Evolutionary conservation across 1,140 invertebrate species (phyloP), one percentile per base, ranked within the genome.

Genomic region (Portunus trituberculatus): DNA sequence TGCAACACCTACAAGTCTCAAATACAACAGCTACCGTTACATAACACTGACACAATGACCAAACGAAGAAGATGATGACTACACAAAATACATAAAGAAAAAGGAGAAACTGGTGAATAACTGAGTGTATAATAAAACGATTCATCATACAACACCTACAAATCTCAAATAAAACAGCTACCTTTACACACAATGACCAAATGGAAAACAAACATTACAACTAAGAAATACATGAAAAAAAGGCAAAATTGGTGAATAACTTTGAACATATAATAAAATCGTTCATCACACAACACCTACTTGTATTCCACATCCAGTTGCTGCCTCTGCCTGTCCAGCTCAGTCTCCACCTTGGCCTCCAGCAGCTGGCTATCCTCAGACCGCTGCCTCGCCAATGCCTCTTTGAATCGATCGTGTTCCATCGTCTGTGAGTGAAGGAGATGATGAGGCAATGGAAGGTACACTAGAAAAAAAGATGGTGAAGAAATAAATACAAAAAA

Each of bases 261-360:
- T 39, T 39, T 39, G 39, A 39, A 6, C 6, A 6, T 39, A 39
- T 39, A 39, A 25, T 0, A 39, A 45, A 45, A 20, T 29, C 45
- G 0, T 20, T 3, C 0, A 31, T 28, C 59, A n/a, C 4, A 82
- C 48, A 59, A 95, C 67, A 82, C 83, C 32, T 87, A 94, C 91
- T 98, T 97, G 96, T 97, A 98, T 91, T 97, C 97, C 48, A 97
- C 91, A 8, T 97, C 97, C 48, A 98, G 96, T 84, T 97, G 89
- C 52, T 96, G 95, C 20, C 83, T 97, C 93, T 97, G 97, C 76
- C 97, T 97, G 95, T 98, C 97, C 91, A 96, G 90, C 82, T 94
- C 89, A 67, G 95, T 46, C 59, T 48, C 46, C 28, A 96, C 84
- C 67, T 92, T 94, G 3, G 82, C 28, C 93, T 96, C 95, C 16